Base-by-base conservation (phyloP, 1,140 invertebrate species). In the Armadillidium nasatum region DNA sequence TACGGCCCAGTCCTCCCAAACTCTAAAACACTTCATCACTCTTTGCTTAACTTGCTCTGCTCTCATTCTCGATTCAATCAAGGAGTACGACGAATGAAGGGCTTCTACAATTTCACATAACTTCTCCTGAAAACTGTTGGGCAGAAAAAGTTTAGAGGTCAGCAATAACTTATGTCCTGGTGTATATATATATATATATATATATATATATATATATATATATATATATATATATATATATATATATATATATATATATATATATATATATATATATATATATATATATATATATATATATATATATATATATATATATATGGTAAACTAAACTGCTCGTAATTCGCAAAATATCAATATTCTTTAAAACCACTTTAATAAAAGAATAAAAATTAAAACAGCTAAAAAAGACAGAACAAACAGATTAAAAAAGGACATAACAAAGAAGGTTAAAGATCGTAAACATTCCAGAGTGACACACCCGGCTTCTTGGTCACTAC, bases 1-100 rank as follows among this genome's bases (percentile, higher is more conserved):
- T 71, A 99, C 90, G 44, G 93, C 90, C 92, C 96, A 98, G 82
- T 99, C 98, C 86, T 98, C 95, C 97, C 97, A 99, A 2, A 96
- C 95, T 83, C 94, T 89, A 83, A 99, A 93, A 82, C 95, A 93
- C 82, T 91, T 89, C 87, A 96, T 92, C n/a, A 99, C 93, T 77
- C 97, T 89, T 81, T 95, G 91, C 86, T 97, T 95, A 84, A 98
- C 98, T 46, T 96, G 95, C 87, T 99, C 97, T 45, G 95, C 94
- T 87, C 96, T 96, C 66, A 98, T 84, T 77, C 95, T 87, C 79
- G 94, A 94, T 81, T 96, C 91, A 84, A 96, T 91, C 68, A 82
- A 89, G 83, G 91, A 88, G 83, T 91, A 92, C 19, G 91, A 89
- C 83, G 88, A 89, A 85, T 93, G 90, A 3, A 96, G 84, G 84